Conservation (phyloP, 2,113 vertebrate genomes). For the Phrynocephalus versicolor region DNA sequence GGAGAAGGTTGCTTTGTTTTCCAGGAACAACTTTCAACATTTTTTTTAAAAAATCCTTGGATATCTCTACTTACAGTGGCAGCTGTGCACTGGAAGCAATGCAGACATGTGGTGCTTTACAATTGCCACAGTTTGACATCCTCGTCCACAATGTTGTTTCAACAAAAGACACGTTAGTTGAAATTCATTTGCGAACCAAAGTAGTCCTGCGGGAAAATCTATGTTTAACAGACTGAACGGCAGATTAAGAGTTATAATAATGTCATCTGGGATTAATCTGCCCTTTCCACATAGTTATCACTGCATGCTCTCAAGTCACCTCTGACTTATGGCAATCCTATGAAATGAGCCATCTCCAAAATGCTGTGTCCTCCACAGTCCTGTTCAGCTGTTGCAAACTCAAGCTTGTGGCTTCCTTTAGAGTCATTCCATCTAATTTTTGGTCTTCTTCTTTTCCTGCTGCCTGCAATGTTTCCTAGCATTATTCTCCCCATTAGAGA, state of each 20-base stretch:
- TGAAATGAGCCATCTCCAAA: too few species aligned
- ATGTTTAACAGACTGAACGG: neutral
- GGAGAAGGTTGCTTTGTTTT: neutral
- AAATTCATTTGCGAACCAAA: neutral
- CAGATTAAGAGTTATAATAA: neutral
- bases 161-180: neutral
- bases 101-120: neutral
- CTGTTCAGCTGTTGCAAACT: too few species aligned
- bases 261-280: too few species aligned
- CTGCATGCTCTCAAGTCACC: too few species aligned
- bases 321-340: too few species aligned
- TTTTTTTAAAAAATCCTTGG: neutral
- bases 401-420: too few species aligned
- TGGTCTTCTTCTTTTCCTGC: too few species aligned
- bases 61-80: neutral
- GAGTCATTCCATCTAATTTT: too few species aligned
- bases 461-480: too few species aligned
- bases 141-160: neutral
- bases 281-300: too few species aligned
- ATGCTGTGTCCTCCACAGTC: too few species aligned
- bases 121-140: neutral
- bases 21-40: neutral
- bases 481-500: too few species aligned
- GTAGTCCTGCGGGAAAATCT: neutral
- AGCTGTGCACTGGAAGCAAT: neutral